These are phyloP conservation scores for Hystrix brachyura DNA, from an alignment of 2,113 vertebrate species.

Conservation along the genomic window DNA sequence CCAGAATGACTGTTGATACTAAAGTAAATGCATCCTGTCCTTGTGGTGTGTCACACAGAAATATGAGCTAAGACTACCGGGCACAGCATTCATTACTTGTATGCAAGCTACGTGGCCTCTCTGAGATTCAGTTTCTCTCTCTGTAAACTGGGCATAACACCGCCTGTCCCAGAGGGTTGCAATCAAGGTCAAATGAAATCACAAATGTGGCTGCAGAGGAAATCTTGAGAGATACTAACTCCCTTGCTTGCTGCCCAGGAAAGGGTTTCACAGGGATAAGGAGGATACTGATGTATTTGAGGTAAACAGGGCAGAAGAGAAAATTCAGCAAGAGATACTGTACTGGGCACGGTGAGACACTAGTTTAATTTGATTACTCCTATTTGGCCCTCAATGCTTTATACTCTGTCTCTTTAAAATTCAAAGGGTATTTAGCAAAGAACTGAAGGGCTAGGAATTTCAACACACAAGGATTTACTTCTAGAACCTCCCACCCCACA, in stretches of 20 bases:
- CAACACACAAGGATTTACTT: slow-evolving; percentile 18
- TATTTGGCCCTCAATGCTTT: background rate
- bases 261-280: background rate
- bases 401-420: slow-evolving; percentile 23
- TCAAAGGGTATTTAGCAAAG: background rate
- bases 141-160: background rate
- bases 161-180: background rate
- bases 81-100: background rate
- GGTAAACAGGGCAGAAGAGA: background rate
- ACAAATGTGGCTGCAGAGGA: background rate
- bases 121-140: slow-evolving; percentile 4
- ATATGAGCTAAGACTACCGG: background rate
- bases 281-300: background rate
- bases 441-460: background rate
- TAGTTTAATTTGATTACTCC: background rate
- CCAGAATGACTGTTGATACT: background rate
- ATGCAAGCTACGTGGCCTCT: background rate
- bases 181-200: background rate
- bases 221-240: background rate
- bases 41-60: background rate
- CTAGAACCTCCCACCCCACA: background rate
- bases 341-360: background rate
- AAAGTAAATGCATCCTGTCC: background rate
- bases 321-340: background rate
- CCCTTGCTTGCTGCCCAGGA: background rate